Evolutionary conservation across 2,113 vertebrate species (phyloP).

Genomic region (Lasiurus borealis): DNA sequence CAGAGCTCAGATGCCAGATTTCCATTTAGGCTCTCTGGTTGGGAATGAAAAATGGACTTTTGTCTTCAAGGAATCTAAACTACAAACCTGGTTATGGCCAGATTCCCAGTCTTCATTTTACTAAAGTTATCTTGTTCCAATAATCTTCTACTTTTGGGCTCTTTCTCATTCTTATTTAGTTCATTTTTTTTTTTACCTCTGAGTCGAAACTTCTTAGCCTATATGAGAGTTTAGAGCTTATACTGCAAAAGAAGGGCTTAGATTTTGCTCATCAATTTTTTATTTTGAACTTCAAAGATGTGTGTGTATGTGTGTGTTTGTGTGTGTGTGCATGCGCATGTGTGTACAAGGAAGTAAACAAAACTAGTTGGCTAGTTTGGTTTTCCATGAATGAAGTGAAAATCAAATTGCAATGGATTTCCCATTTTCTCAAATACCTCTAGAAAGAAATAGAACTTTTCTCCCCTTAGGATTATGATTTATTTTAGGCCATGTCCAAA

Average conservation of each 20-base stretch:
- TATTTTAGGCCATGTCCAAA: constrained; percentile 64
- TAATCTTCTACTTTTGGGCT: not conserved
- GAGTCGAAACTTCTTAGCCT: not conserved
- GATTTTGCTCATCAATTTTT: not conserved
- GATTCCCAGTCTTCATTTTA: not conserved
- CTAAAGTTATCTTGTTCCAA: not conserved
- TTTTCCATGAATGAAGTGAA: constrained; percentile 22
- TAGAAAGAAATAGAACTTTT: constrained; percentile 37
- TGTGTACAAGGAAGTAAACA: not conserved
- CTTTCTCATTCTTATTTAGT: not conserved
- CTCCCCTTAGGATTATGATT: constrained; percentile 55
- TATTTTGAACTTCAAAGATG: not conserved
- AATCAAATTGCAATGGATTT: not conserved
- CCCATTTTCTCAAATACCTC: constrained; percentile 35
- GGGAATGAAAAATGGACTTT: not conserved
- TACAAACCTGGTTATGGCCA: not conserved
- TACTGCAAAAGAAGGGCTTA: not conserved
- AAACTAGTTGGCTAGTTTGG: not conserved
- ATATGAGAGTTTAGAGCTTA: not conserved
- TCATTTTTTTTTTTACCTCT: not conserved
- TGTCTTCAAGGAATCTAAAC: not conserved
- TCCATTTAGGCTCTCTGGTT: not conserved
- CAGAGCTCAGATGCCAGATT: not conserved
- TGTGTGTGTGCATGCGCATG: no score
- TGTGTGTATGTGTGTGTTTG: not conserved